phyloP scores from a whole-genome alignment of 2,797 vertebrate genomes.

The Tenualosa ilisha region DNA sequence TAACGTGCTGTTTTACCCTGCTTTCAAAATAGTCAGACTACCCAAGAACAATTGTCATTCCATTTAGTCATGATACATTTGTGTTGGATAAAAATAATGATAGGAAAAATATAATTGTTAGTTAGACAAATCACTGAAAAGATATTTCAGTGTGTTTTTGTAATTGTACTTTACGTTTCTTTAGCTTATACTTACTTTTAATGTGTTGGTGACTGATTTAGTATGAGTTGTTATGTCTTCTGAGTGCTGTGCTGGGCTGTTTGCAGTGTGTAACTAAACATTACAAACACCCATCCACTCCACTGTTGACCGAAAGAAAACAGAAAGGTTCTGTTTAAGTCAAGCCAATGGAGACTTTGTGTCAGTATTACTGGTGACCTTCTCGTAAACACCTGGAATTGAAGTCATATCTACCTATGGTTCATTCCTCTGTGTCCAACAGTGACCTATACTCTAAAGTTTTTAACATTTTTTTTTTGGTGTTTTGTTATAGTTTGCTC shows the following conservation, averaged over 20 bases:
- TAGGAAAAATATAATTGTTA: background rate
- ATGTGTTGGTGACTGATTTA: background rate
- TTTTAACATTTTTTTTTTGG: background rate
- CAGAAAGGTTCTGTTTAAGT: slow-evolving; percentile 24
- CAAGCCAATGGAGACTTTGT: background rate
- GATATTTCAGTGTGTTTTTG: background rate
- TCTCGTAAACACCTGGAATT: slow-evolving; percentile 25
- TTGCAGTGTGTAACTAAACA: slow-evolving; percentile 28
- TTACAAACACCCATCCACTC: slow-evolving; percentile 7
- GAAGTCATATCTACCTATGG: slow-evolving; percentile 28
- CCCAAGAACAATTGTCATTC: background rate
- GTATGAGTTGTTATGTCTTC: slow-evolving; percentile 7
- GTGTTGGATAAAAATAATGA: background rate
- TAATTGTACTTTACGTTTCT: background rate
- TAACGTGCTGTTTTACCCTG: background rate
- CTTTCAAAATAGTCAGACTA: background rate
- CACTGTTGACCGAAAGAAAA: background rate
- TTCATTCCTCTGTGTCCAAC: background rate
- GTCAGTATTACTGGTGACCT: slow-evolving; percentile 25
- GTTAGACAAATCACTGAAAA: too few relatives aligned
- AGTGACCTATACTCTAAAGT: background rate
- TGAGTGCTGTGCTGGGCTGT: background rate
- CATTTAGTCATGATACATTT: background rate
- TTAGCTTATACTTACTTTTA: background rate
- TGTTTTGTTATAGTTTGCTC: background rate